phyloP scores from a whole-genome alignment of 2,113 vertebrate species.

The Arizona elegans region DNA sequence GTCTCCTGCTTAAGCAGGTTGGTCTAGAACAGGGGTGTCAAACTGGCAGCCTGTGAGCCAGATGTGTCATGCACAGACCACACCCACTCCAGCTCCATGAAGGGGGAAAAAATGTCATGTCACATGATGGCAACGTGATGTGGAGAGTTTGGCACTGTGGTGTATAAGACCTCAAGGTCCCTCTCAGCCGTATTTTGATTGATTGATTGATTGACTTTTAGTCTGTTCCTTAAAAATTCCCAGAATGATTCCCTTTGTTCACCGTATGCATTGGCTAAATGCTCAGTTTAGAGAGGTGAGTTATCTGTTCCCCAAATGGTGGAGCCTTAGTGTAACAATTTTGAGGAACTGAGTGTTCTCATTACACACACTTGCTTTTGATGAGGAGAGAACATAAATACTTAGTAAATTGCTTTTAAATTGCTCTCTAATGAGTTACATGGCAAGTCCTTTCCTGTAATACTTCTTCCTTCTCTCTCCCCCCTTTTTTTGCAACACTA shows the following conservation, averaged over 20 bases:
- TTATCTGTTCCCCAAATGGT: background rate
- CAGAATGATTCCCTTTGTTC: background rate
- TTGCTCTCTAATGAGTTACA: background rate
- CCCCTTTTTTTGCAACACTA: constrained; percentile 28
- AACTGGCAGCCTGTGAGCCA: too few species aligned
- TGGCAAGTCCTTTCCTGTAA: background rate
- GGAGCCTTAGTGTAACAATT: background rate
- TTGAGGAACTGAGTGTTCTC: background rate
- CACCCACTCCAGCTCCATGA: too few species aligned
- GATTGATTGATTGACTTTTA: background rate
- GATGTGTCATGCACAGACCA: too few species aligned
- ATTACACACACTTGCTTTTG: background rate
- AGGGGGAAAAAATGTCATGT: too few species aligned
- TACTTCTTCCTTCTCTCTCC: background rate
- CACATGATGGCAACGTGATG: too few species aligned
- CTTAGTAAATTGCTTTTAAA: constrained; percentile 33
- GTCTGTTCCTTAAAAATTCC: background rate
- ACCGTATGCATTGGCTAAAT: background rate
- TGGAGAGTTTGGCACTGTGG: too few species aligned
- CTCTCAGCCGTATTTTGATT: too few species aligned
- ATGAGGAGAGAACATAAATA: constrained; percentile 1
- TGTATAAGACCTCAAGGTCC: too few species aligned
- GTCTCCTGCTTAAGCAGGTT: too few species aligned
- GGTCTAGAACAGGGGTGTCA: too few species aligned
- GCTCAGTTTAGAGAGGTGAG: background rate